Percentiles rank a stretch among this genome's conserved stretches.
These are phyloP conservation scores for Anoplius nigerrimus DNA, from an alignment of 2,888 invertebrate species.

Conservation along the genomic window DNA sequence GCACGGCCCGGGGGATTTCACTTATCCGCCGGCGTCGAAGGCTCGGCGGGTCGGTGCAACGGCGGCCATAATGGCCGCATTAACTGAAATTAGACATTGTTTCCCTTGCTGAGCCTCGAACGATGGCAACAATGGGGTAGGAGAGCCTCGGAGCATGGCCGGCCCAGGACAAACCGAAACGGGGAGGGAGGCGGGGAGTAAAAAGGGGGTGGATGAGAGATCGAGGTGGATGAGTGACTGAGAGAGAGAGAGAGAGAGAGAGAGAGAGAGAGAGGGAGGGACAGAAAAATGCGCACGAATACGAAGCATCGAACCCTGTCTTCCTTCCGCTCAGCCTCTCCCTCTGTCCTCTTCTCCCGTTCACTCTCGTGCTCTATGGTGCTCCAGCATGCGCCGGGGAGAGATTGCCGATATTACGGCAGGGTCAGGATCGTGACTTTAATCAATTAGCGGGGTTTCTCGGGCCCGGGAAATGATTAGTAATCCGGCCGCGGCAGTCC, in stretches of 20 bases:
- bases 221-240: not conserved
- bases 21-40: conserved; percentile 53
- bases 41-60: conserved; percentile 43
- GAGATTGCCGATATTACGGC: conserved; percentile 70
- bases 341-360: conserved; percentile 2
- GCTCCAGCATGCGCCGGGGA: conserved; percentile 46
- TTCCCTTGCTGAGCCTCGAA: conserved; percentile 55
- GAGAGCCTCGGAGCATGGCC: conserved; percentile 28
- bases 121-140: conserved; percentile 56
- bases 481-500: conserved; percentile 63
- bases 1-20: conserved; percentile 48
- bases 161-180: conserved; percentile 40
- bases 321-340: conserved; percentile 5
- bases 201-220: conserved; percentile 36
- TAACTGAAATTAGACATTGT: conserved; percentile 70
- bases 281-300: conserved; percentile 44
- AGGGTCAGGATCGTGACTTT: conserved; percentile 73
- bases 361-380: conserved; percentile 31
- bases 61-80: conserved; percentile 64
- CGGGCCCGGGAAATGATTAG: conserved; percentile 73
- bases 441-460: conserved; percentile 74
- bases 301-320: conserved; percentile 2
- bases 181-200: conserved; percentile 28
- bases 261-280: conserved; percentile 36
- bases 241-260: conserved; percentile 20